Percentiles rank a stretch among this genome's conserved stretches.
phyloP scores from a whole-genome alignment of 2,888 invertebrate species.

The Drosophila bunnanda region DNA sequence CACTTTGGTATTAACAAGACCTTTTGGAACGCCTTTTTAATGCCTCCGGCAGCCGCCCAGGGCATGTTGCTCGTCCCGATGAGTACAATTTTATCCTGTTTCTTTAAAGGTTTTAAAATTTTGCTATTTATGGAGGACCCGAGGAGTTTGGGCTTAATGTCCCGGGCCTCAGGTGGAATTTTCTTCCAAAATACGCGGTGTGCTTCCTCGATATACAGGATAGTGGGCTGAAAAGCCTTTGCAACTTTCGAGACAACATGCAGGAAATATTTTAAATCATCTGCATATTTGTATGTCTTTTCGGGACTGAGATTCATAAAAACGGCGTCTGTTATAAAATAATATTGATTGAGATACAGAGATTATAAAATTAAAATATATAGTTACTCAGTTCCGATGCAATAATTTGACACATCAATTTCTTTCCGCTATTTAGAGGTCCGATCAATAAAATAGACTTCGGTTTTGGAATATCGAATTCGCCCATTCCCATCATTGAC shows the following conservation, averaged over 20 bases:
- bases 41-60: slow-evolving; percentile 84
- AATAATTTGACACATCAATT: slow-evolving; percentile 88
- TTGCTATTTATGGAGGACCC: slow-evolving; percentile 85
- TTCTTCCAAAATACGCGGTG: slow-evolving; percentile 87
- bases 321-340: slow-evolving; percentile 85
- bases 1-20: slow-evolving; percentile 80
- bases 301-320: slow-evolving; percentile 89
- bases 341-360: neutral
- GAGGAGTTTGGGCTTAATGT: slow-evolving; percentile 85
- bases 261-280: slow-evolving; percentile 87
- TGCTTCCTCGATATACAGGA: slow-evolving; percentile 86
- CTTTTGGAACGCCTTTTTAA: slow-evolving; percentile 81
- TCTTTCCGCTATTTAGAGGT: slow-evolving; percentile 88
- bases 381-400: slow-evolving; percentile 87
- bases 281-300: slow-evolving; percentile 86
- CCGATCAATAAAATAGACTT: slow-evolving; percentile 89
- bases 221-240: slow-evolving; percentile 87
- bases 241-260: slow-evolving; percentile 88
- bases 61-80: slow-evolving; percentile 86
- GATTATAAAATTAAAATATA: neutral
- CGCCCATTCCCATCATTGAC: slow-evolving; percentile 84
- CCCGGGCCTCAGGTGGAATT: slow-evolving; percentile 82
- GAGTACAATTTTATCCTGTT: slow-evolving; percentile 86
- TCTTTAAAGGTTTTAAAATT: slow-evolving; percentile 86
- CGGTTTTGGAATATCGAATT: slow-evolving; percentile 83